Conservation (phyloP, 2,888 invertebrate species). For the Agriopis marginaria region DNA sequence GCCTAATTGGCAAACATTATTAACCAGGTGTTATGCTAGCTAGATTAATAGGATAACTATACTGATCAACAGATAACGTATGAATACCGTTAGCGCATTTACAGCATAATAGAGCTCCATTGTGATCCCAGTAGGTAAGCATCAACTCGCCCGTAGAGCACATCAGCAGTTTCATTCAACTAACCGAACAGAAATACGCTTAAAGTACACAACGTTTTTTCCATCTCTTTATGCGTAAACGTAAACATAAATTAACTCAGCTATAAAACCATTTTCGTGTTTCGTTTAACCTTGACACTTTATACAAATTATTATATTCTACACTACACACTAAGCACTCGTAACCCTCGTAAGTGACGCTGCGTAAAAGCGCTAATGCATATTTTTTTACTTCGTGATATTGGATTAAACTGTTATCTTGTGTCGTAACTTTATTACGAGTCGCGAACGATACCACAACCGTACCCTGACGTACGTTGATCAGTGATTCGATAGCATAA, state of each 20-base stretch:
- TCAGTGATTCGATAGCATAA: constrained; percentile 74
- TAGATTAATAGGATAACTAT: constrained; percentile 42
- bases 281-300: constrained; percentile 62
- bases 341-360: constrained; percentile 54
- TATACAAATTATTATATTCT: constrained; percentile 61
- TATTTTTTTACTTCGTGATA: constrained; percentile 77
- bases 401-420: constrained; percentile 82
- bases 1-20: constrained; percentile 45
- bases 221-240: constrained; percentile 30
- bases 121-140: constrained; percentile 7
- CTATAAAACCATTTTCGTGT: constrained; percentile 57
- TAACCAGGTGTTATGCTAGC: constrained; percentile 40
- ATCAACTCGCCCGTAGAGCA: constrained; percentile 13
- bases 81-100: constrained; percentile 28
- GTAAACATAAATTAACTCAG: constrained; percentile 41
- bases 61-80: constrained; percentile 45
- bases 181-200: constrained; percentile 17
- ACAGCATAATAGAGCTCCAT: constrained; percentile 11
- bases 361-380: constrained; percentile 74
- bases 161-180: constrained; percentile 21
- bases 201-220: constrained; percentile 21
- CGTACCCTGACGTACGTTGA: constrained; percentile 54
- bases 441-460: constrained; percentile 57
- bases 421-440: constrained; percentile 73
- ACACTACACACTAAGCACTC: constrained; percentile 60